Base-by-base conservation (phyloP, 2,113 vertebrate species). In the Ailuropoda melanoleuca region DNA sequence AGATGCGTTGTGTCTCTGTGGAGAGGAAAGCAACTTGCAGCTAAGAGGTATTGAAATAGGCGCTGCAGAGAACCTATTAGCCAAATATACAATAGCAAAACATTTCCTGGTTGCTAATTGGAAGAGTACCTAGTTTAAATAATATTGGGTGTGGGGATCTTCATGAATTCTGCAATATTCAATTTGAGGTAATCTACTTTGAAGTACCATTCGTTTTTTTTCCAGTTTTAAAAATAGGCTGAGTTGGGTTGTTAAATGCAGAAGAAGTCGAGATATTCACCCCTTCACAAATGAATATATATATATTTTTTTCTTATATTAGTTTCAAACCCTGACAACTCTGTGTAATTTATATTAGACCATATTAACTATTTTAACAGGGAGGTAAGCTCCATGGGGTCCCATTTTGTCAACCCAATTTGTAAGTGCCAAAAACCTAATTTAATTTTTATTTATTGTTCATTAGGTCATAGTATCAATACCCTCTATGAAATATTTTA, bases 401-500 rank as follows among this genome's bases (percentile, higher is more conserved):
- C 12, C 26, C 55, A 68, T 60, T 66, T 83, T 64, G 39, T 50
- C 48, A 75, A 84, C 39, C 37, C 78, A 77, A 74, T 89, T 55
- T 89, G 68, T 89, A 84, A 93, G 48, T 84, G 66, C 48, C 64
- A 77, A 72, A 89, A 50, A 66, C 70, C 8, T n/a, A 87, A 92
- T 53, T 75, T 96, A 48, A 75, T 21, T 83, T 75, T 68, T 77
- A 88, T 84, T 50, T 58, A 84, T 88, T 93, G 84, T 93, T 93
- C 66, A 93, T 46, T 48, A 77, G 9, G 66, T 68, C 77, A 77
- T 43, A 50, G 80, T 24, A 58, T 68, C 48, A 34, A 6, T 58
- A 68, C 39, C 39, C 23, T 77, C 48, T 19, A 23, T 50, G 48
- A 34, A 31, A 21, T 68, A 39, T 68, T 89, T 50, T 31, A 82